A percentile compares a stretch with the other conserved stretches of the same genome.
Evolutionary conservation across 1,140 invertebrate species (phyloP).

Genomic region (Lasioglossum albipes): DNA sequence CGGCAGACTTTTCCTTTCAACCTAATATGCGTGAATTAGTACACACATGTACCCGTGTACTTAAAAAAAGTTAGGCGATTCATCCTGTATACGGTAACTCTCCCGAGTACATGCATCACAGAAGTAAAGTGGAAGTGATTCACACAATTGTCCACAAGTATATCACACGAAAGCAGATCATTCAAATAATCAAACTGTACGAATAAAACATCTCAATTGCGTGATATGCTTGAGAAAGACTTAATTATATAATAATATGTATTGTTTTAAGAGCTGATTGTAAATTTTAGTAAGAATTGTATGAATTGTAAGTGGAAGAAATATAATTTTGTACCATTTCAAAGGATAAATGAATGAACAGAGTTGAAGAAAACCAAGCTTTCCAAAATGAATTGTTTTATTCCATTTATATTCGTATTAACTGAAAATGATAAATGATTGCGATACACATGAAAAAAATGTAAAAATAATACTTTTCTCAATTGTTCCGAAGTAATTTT

Average conservation of each 20-base stretch:
- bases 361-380: background rate
- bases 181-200: too few relatives aligned
- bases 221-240: background rate
- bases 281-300: background rate
- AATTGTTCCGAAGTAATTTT: background rate
- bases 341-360: background rate
- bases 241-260: background rate
- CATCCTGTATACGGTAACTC: too few relatives aligned
- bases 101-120: too few relatives aligned
- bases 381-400: background rate
- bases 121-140: background rate
- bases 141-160: background rate
- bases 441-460: background rate
- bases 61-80: too few relatives aligned
- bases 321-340: background rate
- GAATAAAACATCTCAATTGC: background rate
- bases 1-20: too few relatives aligned
- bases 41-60: too few relatives aligned
- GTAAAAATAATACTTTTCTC: background rate
- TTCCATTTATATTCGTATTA: background rate
- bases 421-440: background rate
- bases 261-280: background rate
- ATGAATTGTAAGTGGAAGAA: background rate
- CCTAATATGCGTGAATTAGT: too few relatives aligned
- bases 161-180: background rate